Evolutionary conservation across 2,113 vertebrate species (phyloP).

Genomic region (Tympanuchus pallidicinctus): DNA sequence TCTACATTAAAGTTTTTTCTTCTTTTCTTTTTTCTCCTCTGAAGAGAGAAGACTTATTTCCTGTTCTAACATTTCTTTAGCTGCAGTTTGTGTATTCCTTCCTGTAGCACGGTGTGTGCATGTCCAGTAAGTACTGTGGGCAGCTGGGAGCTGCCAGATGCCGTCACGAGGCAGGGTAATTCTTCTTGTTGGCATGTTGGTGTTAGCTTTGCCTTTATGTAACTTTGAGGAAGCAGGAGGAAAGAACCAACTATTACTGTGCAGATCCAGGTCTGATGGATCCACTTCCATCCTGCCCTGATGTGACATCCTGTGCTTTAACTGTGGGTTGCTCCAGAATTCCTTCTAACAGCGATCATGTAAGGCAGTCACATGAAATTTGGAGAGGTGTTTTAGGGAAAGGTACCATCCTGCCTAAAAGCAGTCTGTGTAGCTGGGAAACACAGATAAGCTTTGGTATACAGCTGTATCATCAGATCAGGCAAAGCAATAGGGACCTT

Average conservation of each 20-base stretch:
- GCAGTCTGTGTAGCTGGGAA: not conserved
- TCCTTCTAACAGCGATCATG: not conserved
- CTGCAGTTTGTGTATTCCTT: not conserved
- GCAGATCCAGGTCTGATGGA: not conserved
- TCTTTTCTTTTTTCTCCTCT: not conserved
- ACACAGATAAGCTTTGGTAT: not conserved
- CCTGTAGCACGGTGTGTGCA: not conserved
- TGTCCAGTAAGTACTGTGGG: not conserved
- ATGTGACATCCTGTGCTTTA: not conserved
- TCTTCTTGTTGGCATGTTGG: not conserved
- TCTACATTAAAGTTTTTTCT: not conserved
- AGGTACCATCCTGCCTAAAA: not conserved
- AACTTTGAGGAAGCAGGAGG: not conserved
- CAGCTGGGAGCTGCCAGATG: not conserved
- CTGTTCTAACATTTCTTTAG: not conserved
- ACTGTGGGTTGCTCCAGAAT: not conserved
- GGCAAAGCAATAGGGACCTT: not conserved
- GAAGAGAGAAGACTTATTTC: not conserved
- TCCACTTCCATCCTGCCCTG: not conserved
- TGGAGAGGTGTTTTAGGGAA: not conserved
- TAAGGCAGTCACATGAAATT: not conserved
- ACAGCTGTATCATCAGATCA: not conserved
- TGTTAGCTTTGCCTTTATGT: not conserved
- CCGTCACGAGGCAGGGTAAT: not conserved
- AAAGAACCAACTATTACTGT: accelerated